Evolutionary conservation across 2,888 invertebrate species (phyloP), one percentile per base, ranked within the genome.

Genomic region (Drosophila tripunctata): DNA sequence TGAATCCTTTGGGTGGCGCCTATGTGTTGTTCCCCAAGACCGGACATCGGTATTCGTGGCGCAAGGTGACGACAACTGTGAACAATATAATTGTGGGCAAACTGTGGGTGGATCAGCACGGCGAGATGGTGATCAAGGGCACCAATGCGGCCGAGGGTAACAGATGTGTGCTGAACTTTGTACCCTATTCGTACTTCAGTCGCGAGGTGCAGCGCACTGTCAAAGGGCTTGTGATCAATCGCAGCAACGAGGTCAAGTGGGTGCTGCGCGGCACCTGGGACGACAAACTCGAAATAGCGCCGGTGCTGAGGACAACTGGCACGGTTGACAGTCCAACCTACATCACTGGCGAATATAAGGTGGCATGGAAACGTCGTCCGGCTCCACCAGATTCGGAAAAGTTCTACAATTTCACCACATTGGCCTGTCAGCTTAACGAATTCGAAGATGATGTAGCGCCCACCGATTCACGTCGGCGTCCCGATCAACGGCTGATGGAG

Each of bases 1-100:
- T 84, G 2, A 80, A 96, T 86, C 96, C 96, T 47, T 92, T 96
- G 78, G 96, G 96, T 50, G 94, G 93, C 67, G 95, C 96, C 21
- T 94, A 94, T 78, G 93, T 95, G 48, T 93, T 94, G 90, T 96
- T 96, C 90, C 91, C 92, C 19, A 90, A 91, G 63, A 92, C 93
- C 83, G 95, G 95, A 33, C 96, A 97, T 91, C 97, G 97, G 90
- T 99, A 97, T 92, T 96, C 98, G 5, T 99, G 99, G 98, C 94
- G 98, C 78, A 99, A 99, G 93, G 94, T 99, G 51, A 99, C 98
- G 17, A 99, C 99, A 17, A 99, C 99, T 4, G 98, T 99, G 48
- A 99, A 99, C 93, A 99, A 99, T 92, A 99, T 99, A 87, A 99
- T 99, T 86, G 99, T 99, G 61, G 99, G 99, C 75, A 98, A 97